Conservation (phyloP, 2,888 invertebrate genomes). For the Heterodera filipjevi region DNA sequence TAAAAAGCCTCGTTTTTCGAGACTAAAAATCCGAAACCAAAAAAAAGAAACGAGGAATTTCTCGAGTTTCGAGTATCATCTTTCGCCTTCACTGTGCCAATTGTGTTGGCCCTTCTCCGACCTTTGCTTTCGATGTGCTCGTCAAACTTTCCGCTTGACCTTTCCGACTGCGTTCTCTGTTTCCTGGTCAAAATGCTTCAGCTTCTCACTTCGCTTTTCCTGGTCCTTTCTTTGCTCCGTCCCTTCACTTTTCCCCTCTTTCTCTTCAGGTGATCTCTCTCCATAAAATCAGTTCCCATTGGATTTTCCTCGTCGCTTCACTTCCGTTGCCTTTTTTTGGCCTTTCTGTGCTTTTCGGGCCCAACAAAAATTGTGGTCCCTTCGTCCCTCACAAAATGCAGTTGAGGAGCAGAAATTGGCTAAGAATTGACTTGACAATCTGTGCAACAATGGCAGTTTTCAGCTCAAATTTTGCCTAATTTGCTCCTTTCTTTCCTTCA, state of each 20-base stretch:
- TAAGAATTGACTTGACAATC: conserved; percentile 43
- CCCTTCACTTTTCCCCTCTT: neutral
- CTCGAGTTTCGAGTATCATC: too few species aligned
- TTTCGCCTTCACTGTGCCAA: too few species aligned
- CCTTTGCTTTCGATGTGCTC: neutral
- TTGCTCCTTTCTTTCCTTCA: neutral
- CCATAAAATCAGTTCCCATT: conserved; percentile 38
- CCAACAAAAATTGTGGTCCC: conserved; percentile 40
- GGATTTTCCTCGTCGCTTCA: conserved; percentile 38
- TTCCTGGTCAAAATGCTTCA: conserved; percentile 11
- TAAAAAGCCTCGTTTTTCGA: too few species aligned
- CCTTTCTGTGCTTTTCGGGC: conserved; percentile 24
- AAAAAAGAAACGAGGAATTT: too few species aligned
- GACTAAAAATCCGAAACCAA: too few species aligned
- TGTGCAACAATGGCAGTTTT: conserved; percentile 44
- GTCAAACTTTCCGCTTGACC: neutral
- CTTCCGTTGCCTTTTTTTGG: conserved; percentile 40
- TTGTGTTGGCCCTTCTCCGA: too few species aligned
- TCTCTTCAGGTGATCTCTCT: conserved; percentile 17
- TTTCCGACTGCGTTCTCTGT: neutral
- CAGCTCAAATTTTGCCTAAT: neutral
- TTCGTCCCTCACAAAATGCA: conserved; percentile 38
- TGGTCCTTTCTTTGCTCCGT: conserved; percentile 24
- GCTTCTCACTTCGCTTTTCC: conserved; percentile 17
- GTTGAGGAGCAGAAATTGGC: conserved; percentile 41